These are phyloP conservation scores for Physeter macrocephalus DNA, from an alignment of 2,113 vertebrate genomes.

Conservation along the genomic window DNA sequence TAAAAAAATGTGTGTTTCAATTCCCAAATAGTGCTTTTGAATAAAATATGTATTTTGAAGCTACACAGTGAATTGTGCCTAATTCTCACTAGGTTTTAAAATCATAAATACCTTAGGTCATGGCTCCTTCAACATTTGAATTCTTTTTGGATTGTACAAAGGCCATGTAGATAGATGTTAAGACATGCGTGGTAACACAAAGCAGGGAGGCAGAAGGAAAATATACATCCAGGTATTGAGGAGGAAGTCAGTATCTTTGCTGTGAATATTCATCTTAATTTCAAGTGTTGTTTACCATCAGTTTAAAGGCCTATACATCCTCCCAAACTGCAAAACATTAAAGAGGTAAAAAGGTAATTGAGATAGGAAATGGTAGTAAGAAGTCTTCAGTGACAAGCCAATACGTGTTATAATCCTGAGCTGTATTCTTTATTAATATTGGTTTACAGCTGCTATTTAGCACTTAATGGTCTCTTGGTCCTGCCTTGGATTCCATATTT, in stretches of 20 bases:
- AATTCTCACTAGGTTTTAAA: conserved; percentile 8
- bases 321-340: neutral
- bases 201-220: neutral
- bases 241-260: neutral
- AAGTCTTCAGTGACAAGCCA: neutral
- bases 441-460: neutral
- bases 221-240: neutral
- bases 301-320: neutral
- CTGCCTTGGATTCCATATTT: neutral
- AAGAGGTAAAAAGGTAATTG: neutral
- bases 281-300: neutral
- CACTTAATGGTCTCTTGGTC: neutral
- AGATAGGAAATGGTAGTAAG: neutral
- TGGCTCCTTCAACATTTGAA: neutral
- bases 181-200: neutral
- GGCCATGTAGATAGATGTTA: neutral
- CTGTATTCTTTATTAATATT: neutral
- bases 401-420: neutral
- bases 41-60: neutral
- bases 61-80: neutral
- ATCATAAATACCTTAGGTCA: neutral
- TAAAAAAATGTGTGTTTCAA: neutral
- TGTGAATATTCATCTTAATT: neutral
- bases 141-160: neutral
- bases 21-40: neutral